phyloP scores from a whole-genome alignment of 1,140 invertebrate species.

The Saxidomus purpurata region DNA sequence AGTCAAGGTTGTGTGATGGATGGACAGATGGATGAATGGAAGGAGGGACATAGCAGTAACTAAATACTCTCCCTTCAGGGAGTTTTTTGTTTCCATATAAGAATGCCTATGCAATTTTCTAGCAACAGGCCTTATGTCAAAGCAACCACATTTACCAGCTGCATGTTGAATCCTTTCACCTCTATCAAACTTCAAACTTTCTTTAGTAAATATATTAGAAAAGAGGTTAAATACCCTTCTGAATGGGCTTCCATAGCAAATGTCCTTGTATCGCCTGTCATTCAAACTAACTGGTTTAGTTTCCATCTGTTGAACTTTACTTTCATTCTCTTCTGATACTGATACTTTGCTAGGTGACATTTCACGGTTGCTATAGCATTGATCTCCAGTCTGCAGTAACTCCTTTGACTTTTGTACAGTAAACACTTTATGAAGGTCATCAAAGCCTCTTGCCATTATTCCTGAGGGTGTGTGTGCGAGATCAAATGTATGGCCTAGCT shows the following conservation, averaged over 20 bases:
- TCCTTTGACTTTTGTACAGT: slow-evolving; percentile 86
- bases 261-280: slow-evolving; percentile 70
- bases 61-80: no score
- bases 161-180: no score
- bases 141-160: no score
- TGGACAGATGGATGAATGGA: no score
- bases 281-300: slow-evolving; percentile 47
- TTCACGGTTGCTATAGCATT: slow-evolving; percentile 46
- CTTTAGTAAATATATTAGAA: no score
- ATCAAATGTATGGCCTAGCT: slow-evolving; percentile 97
- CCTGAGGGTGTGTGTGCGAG: slow-evolving; percentile 96
- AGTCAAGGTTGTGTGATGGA: no score
- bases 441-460: slow-evolving; percentile 98
- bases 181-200: no score
- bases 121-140: no score
- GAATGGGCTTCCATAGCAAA: slow-evolving; percentile 81
- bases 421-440: slow-evolving; percentile 93
- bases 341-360: slow-evolving; percentile 61
- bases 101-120: no score
- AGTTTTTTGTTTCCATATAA: no score
- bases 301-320: slow-evolving; percentile 56
- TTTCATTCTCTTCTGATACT: slow-evolving; percentile 59
- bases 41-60: no score
- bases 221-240: slow-evolving; percentile 74
- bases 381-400: slow-evolving; percentile 28